Evolutionary conservation across 2,888 invertebrate species (phyloP), one percentile per base, ranked within the genome.

Genomic region (Amphipoea oculea): DNA sequence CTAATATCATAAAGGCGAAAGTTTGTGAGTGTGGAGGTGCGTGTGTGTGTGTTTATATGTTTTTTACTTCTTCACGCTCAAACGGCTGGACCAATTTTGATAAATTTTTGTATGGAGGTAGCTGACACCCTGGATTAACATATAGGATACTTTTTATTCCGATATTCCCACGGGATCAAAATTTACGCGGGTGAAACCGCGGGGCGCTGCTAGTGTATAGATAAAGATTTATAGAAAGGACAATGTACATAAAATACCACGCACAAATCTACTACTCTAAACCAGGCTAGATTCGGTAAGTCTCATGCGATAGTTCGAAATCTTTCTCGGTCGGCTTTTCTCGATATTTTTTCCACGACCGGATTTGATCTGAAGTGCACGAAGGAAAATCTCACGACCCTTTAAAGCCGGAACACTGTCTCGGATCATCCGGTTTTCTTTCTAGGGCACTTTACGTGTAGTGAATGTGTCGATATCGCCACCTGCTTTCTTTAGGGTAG

Each of bases 341-440:
- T 29, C 74, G 51, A 36, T 63, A 63, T 67, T 85, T 77, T 84
- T 78, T 81, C 60, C 66, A 57, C 71, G 51, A 71, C 54, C 82
- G 78, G 74, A 82, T 86, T 69, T 57, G 65, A 82, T 67, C 66
- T 75, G 74, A 85, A 85, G 86, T 81, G 71, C 67, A 65, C 62
- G 78, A 42, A 57, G 72, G 74, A 85, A 85, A 84, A 85, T 85
- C 85, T 74, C 73, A 48, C 78, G 82, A 74, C 71, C 82, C 71
- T 78, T 75, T 75, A 84, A 78, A 75, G 72, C 82, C 86, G 72
- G 86, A 73, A 86, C 69, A 75, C 68, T 63, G 72, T 68, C 63
- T 72, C 62, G 82, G 86, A 85, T 85, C 78, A 84, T 84, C 86
- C 78, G 86, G 86, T 72, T 74, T 85, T 74, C 69, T 74, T 85